Percentiles rank a stretch among this genome's conserved stretches.
Evolutionary conservation across 2,113 vertebrate genomes (phyloP).

Genomic region (Syngnathoides biaculeatus): DNA sequence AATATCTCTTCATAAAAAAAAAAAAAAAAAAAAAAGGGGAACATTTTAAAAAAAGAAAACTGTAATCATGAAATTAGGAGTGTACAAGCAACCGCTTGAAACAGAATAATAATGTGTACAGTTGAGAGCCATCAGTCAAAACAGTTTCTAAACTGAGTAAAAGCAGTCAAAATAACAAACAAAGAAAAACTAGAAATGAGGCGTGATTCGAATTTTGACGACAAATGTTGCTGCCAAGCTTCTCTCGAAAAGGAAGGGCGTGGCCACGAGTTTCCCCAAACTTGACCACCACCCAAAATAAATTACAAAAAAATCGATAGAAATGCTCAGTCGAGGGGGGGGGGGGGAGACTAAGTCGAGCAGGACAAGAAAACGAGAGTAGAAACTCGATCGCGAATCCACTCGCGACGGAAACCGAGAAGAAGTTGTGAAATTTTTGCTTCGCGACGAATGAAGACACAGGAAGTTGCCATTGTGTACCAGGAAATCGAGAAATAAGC

Average conservation of each 20-base stretch:
- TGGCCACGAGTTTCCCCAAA: constrained; percentile 56
- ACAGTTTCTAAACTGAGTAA: not conserved
- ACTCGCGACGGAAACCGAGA: not conserved
- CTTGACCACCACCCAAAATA: not conserved
- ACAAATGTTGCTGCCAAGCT: constrained; percentile 21
- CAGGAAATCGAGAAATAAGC: not conserved
- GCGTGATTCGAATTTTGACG: not conserved
- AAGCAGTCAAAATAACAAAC: not conserved
- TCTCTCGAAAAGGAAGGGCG: constrained; percentile 65
- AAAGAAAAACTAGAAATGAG: not conserved
- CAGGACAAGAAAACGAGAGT: too few relatives aligned
- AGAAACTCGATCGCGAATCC: not conserved
- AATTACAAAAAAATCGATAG: too few relatives aligned
- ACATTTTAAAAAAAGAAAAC: too few relatives aligned
- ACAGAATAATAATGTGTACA: not conserved
- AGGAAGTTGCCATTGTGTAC: not conserved
- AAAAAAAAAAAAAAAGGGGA: not conserved
- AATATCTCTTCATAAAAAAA: not conserved
- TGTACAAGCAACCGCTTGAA: not conserved
- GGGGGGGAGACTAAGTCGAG: not conserved
- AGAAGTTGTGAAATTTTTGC: not conserved
- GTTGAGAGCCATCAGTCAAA: not conserved
- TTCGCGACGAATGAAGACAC: not conserved
- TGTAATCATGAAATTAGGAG: not conserved
- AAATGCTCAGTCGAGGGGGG: not conserved